These are phyloP conservation scores for Strigops habroptila DNA, from an alignment of 2,113 vertebrate species.

Conservation along the genomic window DNA sequence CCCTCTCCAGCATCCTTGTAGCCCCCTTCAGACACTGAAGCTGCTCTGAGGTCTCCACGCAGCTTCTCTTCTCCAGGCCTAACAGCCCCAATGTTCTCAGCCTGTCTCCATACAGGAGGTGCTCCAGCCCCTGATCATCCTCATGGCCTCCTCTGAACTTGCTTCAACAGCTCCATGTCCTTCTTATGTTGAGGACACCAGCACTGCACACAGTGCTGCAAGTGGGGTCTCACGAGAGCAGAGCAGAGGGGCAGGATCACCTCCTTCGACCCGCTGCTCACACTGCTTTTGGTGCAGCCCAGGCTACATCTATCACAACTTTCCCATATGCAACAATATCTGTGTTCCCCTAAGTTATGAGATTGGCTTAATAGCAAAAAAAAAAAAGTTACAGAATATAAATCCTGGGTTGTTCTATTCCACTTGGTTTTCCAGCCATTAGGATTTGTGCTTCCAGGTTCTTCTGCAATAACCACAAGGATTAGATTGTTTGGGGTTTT, in stretches of 20 bases:
- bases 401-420: neutral
- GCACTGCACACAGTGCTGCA: neutral
- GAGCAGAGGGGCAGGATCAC: neutral
- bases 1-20: too few species aligned
- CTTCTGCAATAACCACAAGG: neutral
- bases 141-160: too few species aligned
- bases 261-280: neutral
- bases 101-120: too few species aligned
- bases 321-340: neutral
- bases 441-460: neutral
- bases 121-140: too few species aligned
- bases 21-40: too few species aligned
- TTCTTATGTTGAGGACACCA: neutral
- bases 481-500: neutral
- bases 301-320: neutral
- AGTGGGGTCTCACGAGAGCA: neutral
- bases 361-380: neutral
- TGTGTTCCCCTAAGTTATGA: neutral
- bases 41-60: too few species aligned
- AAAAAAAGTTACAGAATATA: neutral
- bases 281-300: neutral
- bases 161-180: neutral
- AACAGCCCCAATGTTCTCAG: too few species aligned
- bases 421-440: neutral
- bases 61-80: too few species aligned